Conservation (phyloP, 2,113 vertebrate genomes). For the Equus quagga region DNA sequence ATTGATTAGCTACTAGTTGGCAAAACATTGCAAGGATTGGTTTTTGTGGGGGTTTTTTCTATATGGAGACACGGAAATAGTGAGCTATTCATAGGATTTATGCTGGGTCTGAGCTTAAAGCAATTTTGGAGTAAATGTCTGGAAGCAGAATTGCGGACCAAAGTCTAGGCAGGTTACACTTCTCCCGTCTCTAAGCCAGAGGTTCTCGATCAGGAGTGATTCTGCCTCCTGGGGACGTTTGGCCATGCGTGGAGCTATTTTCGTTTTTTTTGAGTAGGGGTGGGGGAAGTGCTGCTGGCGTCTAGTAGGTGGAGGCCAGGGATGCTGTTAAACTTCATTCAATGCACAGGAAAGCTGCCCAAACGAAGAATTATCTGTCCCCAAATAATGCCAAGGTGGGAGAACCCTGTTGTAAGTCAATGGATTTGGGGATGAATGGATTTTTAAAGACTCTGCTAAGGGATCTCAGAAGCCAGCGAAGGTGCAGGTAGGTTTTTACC, state of each 20-base stretch:
- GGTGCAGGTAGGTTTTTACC: neutral
- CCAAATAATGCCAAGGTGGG: neutral
- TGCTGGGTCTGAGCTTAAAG: neutral
- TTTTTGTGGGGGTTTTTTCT: neutral
- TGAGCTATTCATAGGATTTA: neutral
- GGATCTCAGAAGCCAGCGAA: neutral
- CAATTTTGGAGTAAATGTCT: neutral
- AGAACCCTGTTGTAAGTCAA: neutral
- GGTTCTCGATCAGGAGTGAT: neutral
- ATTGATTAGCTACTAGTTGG: neutral
- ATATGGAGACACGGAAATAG: neutral
- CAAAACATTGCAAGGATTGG: neutral
- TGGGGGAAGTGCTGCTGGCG: neutral
- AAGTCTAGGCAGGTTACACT: neutral
- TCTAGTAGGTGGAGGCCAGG: neutral
- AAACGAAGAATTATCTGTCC: neutral
- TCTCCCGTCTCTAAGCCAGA: neutral
- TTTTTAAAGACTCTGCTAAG: neutral
- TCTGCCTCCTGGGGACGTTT: neutral
- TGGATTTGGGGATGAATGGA: neutral
- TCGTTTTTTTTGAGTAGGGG: neutral
- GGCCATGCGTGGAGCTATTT: neutral
- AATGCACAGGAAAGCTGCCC: neutral
- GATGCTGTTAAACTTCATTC: neutral
- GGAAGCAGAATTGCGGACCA: neutral